Percentiles rank a stretch among this genome's conserved stretches.
phyloP scores from a whole-genome alignment of 2,797 vertebrate genomes.

The Danio albolineatus region DNA sequence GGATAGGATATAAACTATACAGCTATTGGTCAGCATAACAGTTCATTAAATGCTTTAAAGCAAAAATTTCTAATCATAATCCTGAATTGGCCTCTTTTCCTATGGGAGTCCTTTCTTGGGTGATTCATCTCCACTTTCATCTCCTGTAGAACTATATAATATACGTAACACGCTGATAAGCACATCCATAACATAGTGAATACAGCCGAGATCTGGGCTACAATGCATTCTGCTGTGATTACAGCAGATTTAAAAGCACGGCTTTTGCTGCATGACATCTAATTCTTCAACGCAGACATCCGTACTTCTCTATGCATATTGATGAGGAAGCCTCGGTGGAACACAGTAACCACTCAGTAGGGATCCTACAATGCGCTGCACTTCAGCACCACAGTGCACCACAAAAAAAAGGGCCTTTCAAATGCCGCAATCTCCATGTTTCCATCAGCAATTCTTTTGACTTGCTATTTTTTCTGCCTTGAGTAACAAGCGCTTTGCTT shows the following conservation, averaged over 20 bases:
- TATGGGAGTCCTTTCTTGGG: neutral
- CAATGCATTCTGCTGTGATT: conserved; percentile 60
- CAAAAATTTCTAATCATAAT: conserved; percentile 2
- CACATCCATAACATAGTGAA: conserved; percentile 51
- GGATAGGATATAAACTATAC: neutral
- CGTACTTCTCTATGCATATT: conserved; percentile 59
- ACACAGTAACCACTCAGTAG: conserved; percentile 50
- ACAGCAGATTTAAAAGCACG: conserved; percentile 61
- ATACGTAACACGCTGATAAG: conserved; percentile 58
- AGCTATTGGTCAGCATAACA: neutral
- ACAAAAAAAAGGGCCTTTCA: conserved; percentile 44
- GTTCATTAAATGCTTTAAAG: neutral
- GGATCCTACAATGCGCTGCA: conserved; percentile 51
- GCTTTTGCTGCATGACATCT: conserved; percentile 63
- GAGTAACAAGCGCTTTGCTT: conserved; percentile 45
- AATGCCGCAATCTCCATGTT: conserved; percentile 36
- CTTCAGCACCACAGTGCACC: conserved; percentile 47
- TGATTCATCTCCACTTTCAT: conserved; percentile 5
- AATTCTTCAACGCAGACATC: conserved; percentile 63
- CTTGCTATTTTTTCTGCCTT: conserved; percentile 33
- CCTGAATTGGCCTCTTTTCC: conserved; percentile 1
- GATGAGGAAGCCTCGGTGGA: conserved; percentile 55
- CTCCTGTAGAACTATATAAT: conserved; percentile 21
- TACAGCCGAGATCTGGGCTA: conserved; percentile 40
- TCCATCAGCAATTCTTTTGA: conserved; percentile 49